These are phyloP conservation scores for pig (Sus scrofa) DNA, from an alignment of 2,113 vertebrate genomes.

Conservation along the genomic window T2T-Sscrofa CM000830.6:109001501-109002000, in stretches of 20 bases:
- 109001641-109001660: constrained; percentile 29
- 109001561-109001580: not conserved
- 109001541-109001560: not conserved
- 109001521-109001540: not conserved
- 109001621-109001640: not conserved
- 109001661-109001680: not conserved
- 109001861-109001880: constrained; percentile 33
- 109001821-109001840: not conserved
- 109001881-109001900: not conserved
- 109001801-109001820: not conserved
- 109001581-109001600: not conserved
- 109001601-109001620: not conserved
- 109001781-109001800: not conserved
- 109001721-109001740: not conserved
- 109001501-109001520: not conserved
- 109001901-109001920: not conserved
- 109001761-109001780: not conserved
- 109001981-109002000: not conserved
- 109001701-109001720: not conserved
- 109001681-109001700: constrained; percentile 1
- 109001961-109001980: constrained; percentile 30
- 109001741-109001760: not conserved
- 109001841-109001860: not conserved
- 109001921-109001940: not conserved
- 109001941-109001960: not conserved